These are phyloP conservation scores for Oikopleura dioica DNA, from an alignment of 23 tunicate species.

Conservation along the genomic window DNA sequence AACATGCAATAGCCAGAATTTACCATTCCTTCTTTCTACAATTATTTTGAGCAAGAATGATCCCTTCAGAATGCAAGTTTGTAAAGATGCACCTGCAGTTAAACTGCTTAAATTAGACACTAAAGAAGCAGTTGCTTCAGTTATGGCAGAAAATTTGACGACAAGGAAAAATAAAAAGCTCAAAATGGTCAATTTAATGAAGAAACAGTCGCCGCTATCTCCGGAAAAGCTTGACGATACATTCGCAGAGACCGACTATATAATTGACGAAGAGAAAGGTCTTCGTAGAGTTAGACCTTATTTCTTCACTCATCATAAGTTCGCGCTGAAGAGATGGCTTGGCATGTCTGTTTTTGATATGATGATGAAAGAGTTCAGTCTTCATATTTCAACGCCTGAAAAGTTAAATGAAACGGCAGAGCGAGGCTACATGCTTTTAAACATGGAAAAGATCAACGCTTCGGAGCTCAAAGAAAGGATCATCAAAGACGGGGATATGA, in stretches of 20 bases:
- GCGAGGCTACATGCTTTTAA: too few species aligned
- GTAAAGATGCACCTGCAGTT: neutral
- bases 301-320: too few species aligned
- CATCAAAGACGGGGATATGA: neutral
- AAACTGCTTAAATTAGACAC: neutral
- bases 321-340: neutral
- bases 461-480: neutral
- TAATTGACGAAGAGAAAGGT: constrained; percentile 16
- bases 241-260: constrained; percentile 15
- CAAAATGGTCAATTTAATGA: too few species aligned
- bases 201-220: too few species aligned
- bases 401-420: too few species aligned
- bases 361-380: neutral
- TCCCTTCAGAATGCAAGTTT: neutral
- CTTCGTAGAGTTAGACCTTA: constrained; percentile 16
- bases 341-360: neutral
- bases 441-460: neutral
- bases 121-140: neutral
- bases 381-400: neutral
- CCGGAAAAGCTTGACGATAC: too few species aligned
- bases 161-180: too few species aligned
- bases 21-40: neutral
- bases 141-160: neutral
- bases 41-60: neutral
- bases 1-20: neutral